Evolutionary conservation across 2,888 invertebrate genomes (phyloP).

Genomic region (Meteorus colon): DNA sequence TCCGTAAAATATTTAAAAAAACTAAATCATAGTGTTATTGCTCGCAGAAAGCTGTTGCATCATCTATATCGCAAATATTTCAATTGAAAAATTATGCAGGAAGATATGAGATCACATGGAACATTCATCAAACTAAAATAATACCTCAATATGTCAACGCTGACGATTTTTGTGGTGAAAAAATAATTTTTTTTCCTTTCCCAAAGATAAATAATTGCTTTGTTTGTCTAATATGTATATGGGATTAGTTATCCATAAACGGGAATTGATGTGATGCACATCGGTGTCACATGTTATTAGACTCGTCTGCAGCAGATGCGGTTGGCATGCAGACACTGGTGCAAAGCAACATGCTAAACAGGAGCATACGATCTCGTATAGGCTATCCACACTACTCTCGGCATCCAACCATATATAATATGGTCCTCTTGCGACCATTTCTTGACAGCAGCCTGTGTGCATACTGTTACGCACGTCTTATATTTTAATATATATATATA

Average conservation of each 20-base stretch:
- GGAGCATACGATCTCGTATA: conserved; percentile 43
- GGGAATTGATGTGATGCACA: background rate
- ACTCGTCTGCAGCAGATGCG: conserved; percentile 13
- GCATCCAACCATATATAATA: conserved; percentile 30
- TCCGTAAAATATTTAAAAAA: too few species aligned
- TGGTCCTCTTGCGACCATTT: conserved; percentile 40
- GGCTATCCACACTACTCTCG: conserved; percentile 39
- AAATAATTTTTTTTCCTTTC: background rate
- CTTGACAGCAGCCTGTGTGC: conserved; percentile 30
- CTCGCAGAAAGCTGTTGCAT: too few species aligned
- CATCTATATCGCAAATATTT: too few species aligned
- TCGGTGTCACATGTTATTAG: conserved; percentile 7
- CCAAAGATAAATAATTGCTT: background rate
- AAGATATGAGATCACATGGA: too few species aligned
- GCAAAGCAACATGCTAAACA: conserved; percentile 57
- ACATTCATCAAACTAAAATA: too few species aligned
- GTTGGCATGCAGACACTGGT: conserved; percentile 51
- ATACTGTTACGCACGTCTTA: conserved; percentile 7
- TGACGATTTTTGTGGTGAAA: background rate
- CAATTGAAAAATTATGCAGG: too few species aligned
- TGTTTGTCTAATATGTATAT: background rate
- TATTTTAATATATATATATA: background rate
- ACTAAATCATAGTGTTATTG: too few species aligned
- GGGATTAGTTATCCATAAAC: background rate
- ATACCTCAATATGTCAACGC: too few species aligned